Percentiles rank a stretch among this genome's conserved stretches.
Evolutionary conservation across 2,797 vertebrate genomes (phyloP).

Genomic region (Zonotrichia albicollis): DNA sequence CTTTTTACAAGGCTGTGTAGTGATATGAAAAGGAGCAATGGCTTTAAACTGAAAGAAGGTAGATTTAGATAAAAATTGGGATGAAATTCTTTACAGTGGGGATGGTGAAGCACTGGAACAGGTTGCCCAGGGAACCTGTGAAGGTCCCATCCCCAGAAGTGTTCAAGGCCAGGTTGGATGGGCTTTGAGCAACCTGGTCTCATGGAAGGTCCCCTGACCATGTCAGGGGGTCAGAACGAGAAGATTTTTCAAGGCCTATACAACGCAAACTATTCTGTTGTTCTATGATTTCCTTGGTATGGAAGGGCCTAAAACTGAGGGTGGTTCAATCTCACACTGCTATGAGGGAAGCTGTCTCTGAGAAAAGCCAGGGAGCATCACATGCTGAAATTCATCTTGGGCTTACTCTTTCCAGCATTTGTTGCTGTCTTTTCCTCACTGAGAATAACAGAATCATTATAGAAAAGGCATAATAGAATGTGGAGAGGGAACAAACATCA

Average conservation of each 20-base stretch:
- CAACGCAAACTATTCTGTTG: background rate
- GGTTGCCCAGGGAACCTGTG: background rate
- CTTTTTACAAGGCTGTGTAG: background rate
- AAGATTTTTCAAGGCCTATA: background rate
- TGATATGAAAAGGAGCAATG: background rate
- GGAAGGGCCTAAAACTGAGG: background rate
- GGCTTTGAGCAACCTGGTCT: background rate
- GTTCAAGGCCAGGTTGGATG: background rate
- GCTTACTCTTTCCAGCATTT: background rate
- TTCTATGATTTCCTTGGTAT: background rate
- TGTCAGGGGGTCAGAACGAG: background rate
- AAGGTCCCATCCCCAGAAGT: too few species aligned
- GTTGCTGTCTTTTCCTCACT: background rate
- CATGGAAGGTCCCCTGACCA: background rate
- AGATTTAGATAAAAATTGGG: background rate
- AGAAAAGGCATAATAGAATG: background rate
- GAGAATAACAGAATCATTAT: background rate
- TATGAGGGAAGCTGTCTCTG: background rate
- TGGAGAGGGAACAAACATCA: background rate
- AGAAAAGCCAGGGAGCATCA: background rate
- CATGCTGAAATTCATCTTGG: background rate
- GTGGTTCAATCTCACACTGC: background rate
- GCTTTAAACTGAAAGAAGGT: background rate
- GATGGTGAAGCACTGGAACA: background rate
- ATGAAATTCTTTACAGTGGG: background rate